Evolutionary conservation across 2,113 vertebrate genomes (phyloP), one percentile per base, ranked within the genome.

Genomic region (Tragulus kanchil): DNA sequence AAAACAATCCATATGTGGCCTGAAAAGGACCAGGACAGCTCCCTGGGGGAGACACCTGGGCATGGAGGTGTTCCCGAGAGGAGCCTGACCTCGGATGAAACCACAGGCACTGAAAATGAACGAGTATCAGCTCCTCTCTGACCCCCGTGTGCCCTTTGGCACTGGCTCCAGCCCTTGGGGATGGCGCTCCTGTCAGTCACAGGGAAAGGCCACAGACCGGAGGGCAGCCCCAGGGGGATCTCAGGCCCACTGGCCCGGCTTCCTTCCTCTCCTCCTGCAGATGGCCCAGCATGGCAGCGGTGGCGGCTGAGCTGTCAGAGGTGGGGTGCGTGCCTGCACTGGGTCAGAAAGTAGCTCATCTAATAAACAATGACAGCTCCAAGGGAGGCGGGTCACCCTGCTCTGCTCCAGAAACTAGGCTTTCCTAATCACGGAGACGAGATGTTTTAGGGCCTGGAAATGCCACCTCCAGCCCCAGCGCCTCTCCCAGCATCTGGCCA

Each of bases 301-400:
- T 3, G 16, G 19, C 17, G 0, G 56, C 11, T 1, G 71, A 85
- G 31, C 75, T 54, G 31, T 21, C 4, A 15, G 54, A 85, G 48
- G 17, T 6, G 1, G n/a, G 45, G 52, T 16, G 21, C 28, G 56
- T 19, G 16, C 0, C 0, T 0, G n/a, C 0, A 0, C 62, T 5
- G 4, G 61, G 42, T 77, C 62, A 17, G 17, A 65, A 95, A 93
- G 85, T 3, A 71, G 36, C 28, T 89, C 54, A 21, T n/a, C 28
- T 61, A 17, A 78, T 23, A 91, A 65, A 92, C 58, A 62, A 67
- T 2, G 3, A 42, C n/a, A 8, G 45, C 61, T 62, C 45, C 12
- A 2, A 78, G 42, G 31, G 50, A 88, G 62, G n/a, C 52, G 79
- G 93, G 86, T 19, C 75, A 36, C 26, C 67, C 69, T 93, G 78